phyloP scores from a whole-genome alignment of 2,888 invertebrate genomes.

The Scaptomyza polygonia region DNA sequence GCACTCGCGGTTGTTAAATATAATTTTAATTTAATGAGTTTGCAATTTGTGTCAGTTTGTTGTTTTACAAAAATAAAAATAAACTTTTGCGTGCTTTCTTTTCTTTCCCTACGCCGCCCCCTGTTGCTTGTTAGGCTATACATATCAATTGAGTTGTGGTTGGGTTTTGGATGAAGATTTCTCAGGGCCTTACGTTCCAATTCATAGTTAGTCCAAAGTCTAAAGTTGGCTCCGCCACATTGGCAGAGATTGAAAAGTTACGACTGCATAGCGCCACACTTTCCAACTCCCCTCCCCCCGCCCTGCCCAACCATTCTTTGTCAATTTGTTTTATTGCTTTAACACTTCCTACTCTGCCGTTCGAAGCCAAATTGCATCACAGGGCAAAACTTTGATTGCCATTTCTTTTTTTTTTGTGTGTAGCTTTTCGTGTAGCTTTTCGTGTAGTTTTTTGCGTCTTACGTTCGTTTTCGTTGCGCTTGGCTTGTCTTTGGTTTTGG shows the following conservation, averaged over 20 bases:
- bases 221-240: conserved; percentile 59
- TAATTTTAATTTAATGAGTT: conserved; percentile 80
- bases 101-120: not conserved
- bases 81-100: conserved; percentile 37
- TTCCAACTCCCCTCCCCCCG: not conserved
- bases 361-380: conserved; percentile 4
- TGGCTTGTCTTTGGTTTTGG: conserved; percentile 54
- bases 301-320: not conserved
- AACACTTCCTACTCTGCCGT: conserved; percentile 57
- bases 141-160: conserved; percentile 66
- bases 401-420: conserved; percentile 40
- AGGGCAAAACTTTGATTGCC: conserved; percentile 74
- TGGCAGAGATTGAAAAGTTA: conserved; percentile 77
- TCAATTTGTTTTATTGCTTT: conserved; percentile 71
- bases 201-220: conserved; percentile 32
- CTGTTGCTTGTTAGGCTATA: conserved; percentile 46
- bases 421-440: conserved; percentile 18
- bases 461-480: conserved; percentile 41
- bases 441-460: conserved; percentile 27
- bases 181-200: conserved; percentile 24
- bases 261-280: conserved; percentile 26
- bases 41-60: conserved; percentile 76
- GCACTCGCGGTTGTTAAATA: conserved; percentile 76
- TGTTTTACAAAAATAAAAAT: conserved; percentile 57
- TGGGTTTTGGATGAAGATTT: conserved; percentile 1